A percentile compares a stretch with the other conserved stretches of the same genome.
phyloP scores from a whole-genome alignment of 2,797 vertebrate species.

The Bucorvus abyssinicus region DNA sequence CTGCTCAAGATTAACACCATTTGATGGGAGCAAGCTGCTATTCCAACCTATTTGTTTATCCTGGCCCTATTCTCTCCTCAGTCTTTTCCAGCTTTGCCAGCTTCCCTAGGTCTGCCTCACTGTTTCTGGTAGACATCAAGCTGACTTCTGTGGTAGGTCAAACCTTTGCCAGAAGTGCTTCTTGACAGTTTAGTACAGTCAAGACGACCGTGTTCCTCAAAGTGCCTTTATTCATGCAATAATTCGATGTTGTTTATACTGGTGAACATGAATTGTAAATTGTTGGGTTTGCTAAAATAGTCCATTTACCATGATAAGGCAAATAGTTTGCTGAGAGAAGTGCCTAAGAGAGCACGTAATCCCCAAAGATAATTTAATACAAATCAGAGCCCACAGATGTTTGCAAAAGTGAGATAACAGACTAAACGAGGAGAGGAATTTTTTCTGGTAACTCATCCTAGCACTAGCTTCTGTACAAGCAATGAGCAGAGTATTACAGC shows the following conservation, averaged over 20 bases:
- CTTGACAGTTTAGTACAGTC: not conserved
- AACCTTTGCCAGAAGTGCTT: not conserved
- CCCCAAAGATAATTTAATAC: not conserved
- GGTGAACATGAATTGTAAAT: not conserved
- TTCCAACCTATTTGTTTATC: not conserved
- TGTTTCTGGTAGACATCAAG: not conserved
- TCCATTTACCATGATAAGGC: not conserved
- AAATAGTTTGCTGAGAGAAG: not conserved
- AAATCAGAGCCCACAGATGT: not conserved
- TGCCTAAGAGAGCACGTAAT: not conserved
- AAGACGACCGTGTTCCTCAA: not conserved
- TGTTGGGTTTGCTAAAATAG: not conserved
- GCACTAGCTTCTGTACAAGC: not conserved
- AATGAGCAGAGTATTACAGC: not conserved
- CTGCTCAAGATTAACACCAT: not conserved
- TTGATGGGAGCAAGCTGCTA: not conserved
- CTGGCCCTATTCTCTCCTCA: not conserved
- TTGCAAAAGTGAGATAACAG: not conserved
- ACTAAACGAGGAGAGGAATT: not conserved
- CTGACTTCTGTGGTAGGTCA: not conserved
- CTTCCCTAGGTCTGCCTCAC: not conserved
- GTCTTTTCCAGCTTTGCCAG: not conserved
- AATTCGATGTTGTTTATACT: not conserved
- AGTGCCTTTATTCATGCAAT: conserved; percentile 31
- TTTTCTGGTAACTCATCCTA: not conserved